phyloP scores from a whole-genome alignment of 2,113 vertebrate species.

The Oncorhynchus nerka region DNA sequence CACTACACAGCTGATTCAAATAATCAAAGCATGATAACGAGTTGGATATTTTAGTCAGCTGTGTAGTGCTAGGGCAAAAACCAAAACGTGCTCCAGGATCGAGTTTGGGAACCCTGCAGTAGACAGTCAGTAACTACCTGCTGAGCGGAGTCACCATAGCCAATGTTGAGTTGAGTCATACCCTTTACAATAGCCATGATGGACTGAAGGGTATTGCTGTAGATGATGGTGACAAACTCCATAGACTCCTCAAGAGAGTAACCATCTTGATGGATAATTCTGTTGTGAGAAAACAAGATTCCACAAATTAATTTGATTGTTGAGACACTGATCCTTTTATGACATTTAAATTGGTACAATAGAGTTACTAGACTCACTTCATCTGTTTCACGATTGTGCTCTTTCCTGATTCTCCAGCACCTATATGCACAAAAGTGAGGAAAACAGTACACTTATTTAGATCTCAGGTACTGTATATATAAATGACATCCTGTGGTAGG shows the following conservation, averaged over 20 bases:
- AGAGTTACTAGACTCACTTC: conserved; percentile 85
- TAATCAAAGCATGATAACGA: too few species aligned
- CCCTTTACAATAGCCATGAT: conserved; percentile 92
- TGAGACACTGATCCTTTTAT: too few species aligned
- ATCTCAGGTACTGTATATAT: neutral
- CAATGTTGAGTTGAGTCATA: conserved; percentile 89
- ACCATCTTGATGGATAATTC: conserved; percentile 97
- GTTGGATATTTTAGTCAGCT: too few species aligned
- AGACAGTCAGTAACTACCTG: conserved; percentile 72
- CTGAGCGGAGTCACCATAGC: conserved; percentile 83
- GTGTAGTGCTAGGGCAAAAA: too few species aligned
- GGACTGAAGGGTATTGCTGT: conserved; percentile 96
- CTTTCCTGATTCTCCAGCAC: conserved; percentile 96
- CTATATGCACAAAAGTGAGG: conserved; percentile 68
- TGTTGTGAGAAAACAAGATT: conserved; percentile 49
- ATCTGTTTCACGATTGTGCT: conserved; percentile 99
- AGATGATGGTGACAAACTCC: conserved; percentile 94
- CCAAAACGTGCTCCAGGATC: too few species aligned
- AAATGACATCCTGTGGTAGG: neutral
- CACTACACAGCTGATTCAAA: too few species aligned
- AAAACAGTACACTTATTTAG: neutral
- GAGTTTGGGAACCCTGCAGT: neutral
- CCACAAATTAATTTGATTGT: neutral
- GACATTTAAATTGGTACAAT: too few species aligned
- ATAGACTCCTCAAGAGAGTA: conserved; percentile 94